Evolutionary conservation across 2,113 vertebrate species (phyloP).

Genomic region (Furnarius figulus): DNA sequence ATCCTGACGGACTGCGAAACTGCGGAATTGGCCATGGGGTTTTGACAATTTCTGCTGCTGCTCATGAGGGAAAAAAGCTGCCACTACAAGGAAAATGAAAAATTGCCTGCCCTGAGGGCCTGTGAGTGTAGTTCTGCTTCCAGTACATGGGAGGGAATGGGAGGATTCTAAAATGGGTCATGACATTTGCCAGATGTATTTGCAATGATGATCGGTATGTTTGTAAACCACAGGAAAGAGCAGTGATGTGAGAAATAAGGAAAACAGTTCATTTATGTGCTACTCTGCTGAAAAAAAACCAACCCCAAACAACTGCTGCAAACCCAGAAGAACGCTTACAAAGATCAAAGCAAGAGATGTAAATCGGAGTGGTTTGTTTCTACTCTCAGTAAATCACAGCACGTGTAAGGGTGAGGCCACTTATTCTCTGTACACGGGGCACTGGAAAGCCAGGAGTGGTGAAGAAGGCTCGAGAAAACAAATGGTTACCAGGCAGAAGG

Average conservation of each 20-base stretch:
- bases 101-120: not conserved
- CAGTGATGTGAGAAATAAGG: not conserved
- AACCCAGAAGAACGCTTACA: not conserved
- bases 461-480: not conserved
- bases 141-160: not conserved
- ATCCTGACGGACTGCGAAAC: not conserved
- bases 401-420: not conserved
- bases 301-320: too few species aligned
- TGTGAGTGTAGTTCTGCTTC: not conserved
- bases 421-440: not conserved
- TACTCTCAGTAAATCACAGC: not conserved
- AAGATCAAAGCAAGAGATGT: not conserved
- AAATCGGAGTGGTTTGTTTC: not conserved
- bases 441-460: not conserved
- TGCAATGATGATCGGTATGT: not conserved
- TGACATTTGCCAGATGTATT: not conserved
- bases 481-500: not conserved
- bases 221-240: not conserved
- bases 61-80: not conserved
- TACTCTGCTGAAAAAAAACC: not conserved
- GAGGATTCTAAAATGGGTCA: not conserved
- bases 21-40: not conserved
- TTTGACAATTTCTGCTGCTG: not conserved
- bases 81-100: not conserved
- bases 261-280: not conserved